Evolutionary conservation across 2,888 invertebrate genomes (phyloP).

Genomic region (Latrodectus elegans): DNA sequence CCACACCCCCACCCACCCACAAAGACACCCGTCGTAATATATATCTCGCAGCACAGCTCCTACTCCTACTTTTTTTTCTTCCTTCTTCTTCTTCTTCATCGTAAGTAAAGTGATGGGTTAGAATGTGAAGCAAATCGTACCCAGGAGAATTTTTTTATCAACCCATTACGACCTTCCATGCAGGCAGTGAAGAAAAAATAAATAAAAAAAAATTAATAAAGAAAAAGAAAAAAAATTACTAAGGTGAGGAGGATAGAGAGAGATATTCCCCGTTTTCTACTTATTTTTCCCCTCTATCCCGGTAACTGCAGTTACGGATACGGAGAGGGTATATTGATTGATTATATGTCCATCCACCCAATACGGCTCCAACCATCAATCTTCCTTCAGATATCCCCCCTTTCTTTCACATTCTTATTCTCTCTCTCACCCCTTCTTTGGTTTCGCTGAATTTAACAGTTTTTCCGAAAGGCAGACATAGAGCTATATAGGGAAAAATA

Average conservation of each 20-base stretch:
- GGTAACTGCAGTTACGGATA: constrained; percentile 26
- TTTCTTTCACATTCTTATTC: background rate
- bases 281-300: constrained; percentile 8
- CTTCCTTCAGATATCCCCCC: constrained; percentile 19
- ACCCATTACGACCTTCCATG: constrained; percentile 19
- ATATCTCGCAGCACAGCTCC: background rate
- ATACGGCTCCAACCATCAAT: constrained; percentile 46
- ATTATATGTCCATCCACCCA: constrained; percentile 46
- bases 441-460: constrained; percentile 5
- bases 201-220: background rate
- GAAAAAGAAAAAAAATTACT: background rate
- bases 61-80: too few species aligned
- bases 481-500: background rate
- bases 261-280: constrained; percentile 17
- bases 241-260: constrained; percentile 16
- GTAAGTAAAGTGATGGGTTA: background rate
- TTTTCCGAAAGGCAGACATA: background rate
- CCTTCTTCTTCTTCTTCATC: background rate
- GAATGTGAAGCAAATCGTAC: constrained; percentile 7
- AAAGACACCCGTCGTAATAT: background rate
- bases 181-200: background rate
- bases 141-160: constrained; percentile 7
- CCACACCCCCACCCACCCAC: background rate
- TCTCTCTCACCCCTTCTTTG: background rate
- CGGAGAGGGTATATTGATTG: constrained; percentile 36